phyloP scores from a whole-genome alignment of 2,797 vertebrate genomes.

The Chaunax sp. region DNA sequence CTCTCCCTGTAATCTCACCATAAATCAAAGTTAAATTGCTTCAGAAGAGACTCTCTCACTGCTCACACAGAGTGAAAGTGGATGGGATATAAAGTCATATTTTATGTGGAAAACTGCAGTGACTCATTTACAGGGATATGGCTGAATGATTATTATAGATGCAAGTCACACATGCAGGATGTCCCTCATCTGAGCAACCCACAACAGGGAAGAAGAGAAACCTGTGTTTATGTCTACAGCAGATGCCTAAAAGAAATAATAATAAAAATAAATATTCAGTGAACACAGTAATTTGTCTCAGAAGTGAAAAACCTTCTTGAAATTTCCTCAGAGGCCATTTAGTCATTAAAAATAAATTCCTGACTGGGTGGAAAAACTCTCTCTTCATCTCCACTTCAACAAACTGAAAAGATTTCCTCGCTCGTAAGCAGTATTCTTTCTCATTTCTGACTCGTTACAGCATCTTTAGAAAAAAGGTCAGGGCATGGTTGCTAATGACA shows the following conservation, averaged over 20 bases:
- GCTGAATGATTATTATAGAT: slow-evolving; percentile 5
- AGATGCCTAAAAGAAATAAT: background rate
- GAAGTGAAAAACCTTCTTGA: slow-evolving; percentile 6
- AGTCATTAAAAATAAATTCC: slow-evolving; percentile 32
- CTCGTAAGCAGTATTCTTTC: slow-evolving; percentile 15
- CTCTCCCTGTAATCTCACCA: slow-evolving; percentile 15
- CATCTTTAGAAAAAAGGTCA: slow-evolving; percentile 68
- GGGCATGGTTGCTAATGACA: slow-evolving; percentile 79
- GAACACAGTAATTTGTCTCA: slow-evolving; percentile 29
- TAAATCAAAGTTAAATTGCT: slow-evolving; percentile 39
- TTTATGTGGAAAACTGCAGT: slow-evolving; percentile 12
- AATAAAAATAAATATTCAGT: slow-evolving; percentile 9
- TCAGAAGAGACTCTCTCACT: slow-evolving; percentile 3
- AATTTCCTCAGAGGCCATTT: slow-evolving; percentile 28
- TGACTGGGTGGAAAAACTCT: slow-evolving; percentile 6
- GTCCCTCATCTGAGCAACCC: slow-evolving; percentile 3
- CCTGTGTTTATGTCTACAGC: background rate
- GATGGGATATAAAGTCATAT: slow-evolving; percentile 36
- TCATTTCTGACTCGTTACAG: slow-evolving; percentile 65
- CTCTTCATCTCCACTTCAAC: slow-evolving; percentile 29
- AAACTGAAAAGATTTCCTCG: slow-evolving; percentile 28
- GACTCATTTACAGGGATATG: slow-evolving; percentile 27
- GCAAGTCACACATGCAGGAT: background rate
- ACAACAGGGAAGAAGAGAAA: background rate
- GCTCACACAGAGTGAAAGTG: slow-evolving; percentile 14